These are phyloP conservation scores for Philonicus albiceps DNA, from an alignment of 2,888 invertebrate genomes.

Conservation along the genomic window DNA sequence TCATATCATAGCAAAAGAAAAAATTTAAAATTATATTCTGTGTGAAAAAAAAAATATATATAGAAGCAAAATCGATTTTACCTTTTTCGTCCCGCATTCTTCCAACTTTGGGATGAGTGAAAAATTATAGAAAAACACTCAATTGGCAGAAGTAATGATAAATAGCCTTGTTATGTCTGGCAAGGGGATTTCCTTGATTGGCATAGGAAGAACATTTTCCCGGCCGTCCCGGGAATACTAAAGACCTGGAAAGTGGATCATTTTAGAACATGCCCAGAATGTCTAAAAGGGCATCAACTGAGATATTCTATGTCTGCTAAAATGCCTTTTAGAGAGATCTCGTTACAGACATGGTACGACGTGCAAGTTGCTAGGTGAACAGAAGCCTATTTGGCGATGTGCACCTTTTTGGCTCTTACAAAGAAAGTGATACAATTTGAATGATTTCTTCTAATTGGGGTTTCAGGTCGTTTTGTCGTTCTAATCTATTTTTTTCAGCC, in stretches of 20 bases:
- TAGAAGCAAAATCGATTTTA: neutral
- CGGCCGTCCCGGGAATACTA: neutral
- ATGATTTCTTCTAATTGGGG: neutral
- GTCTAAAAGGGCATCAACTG: neutral
- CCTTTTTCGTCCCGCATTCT: neutral
- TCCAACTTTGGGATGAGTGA: neutral
- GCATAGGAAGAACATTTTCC: neutral
- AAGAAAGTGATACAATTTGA: neutral
- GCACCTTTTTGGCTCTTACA: neutral
- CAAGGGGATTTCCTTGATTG: constrained; percentile 8
- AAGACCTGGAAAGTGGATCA: constrained; percentile 8
- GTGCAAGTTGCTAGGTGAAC: neutral
- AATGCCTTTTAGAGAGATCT: neutral
- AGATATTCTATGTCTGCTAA: neutral
- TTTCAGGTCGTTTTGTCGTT: neutral
- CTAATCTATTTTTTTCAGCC: neutral
- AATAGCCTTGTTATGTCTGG: neutral
- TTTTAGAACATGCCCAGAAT: constrained; percentile 5
- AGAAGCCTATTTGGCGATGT: neutral
- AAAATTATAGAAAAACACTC: constrained; percentile 4
- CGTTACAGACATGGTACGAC: neutral
- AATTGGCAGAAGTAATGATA: constrained; percentile 15
- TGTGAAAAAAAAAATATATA: too few species aligned
- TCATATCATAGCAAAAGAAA: neutral
- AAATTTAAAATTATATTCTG: neutral